Conservation (phyloP, 64 coral and sea anemone species). For the Actinia equina region DNA sequence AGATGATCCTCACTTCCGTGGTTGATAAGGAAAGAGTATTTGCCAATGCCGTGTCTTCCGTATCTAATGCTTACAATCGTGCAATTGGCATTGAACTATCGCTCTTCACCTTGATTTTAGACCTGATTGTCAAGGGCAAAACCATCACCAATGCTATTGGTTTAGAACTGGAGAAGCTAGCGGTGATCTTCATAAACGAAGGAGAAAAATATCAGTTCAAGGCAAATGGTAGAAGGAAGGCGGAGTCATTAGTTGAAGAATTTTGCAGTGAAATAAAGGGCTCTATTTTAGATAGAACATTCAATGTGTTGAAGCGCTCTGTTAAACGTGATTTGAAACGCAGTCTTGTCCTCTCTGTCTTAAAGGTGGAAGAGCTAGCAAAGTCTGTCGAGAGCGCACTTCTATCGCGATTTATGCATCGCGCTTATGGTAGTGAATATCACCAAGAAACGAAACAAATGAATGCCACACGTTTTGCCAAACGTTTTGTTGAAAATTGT, state of each 20-base stretch:
- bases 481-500: not conserved
- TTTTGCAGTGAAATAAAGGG: constrained; percentile 47
- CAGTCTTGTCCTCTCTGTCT: not conserved
- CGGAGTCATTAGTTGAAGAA: not conserved
- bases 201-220: not conserved
- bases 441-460: not conserved
- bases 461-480: too few species aligned
- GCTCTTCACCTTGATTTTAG: not conserved
- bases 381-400: not conserved
- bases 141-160: not conserved
- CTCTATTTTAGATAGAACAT: constrained; percentile 42
- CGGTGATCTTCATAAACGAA: not conserved
- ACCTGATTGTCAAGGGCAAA: not conserved
- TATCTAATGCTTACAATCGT: not conserved
- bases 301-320: constrained; percentile 8
- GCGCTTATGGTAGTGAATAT: not conserved
- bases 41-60: too few species aligned
- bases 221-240: not conserved
- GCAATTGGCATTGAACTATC: not conserved
- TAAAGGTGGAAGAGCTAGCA: not conserved
- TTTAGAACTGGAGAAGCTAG: not conserved
- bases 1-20: not conserved
- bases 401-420: not conserved
- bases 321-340: not conserved
- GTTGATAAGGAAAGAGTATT: not conserved